A percentile compares a stretch with the other conserved stretches of the same genome.
phyloP scores from a whole-genome alignment of 2,113 vertebrate species.

The Amphilophus citrinellus region DNA sequence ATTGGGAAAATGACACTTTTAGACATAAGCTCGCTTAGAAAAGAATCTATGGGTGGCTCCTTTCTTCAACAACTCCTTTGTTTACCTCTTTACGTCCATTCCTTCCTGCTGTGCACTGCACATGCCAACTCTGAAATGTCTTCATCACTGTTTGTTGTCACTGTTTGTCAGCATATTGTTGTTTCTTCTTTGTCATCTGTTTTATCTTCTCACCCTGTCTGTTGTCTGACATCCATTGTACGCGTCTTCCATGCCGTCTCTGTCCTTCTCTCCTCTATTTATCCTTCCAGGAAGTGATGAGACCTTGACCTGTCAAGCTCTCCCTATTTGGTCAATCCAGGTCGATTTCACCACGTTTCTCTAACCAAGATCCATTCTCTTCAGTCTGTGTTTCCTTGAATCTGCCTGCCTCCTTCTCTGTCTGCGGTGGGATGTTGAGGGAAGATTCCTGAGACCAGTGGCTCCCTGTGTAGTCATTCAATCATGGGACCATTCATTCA shows the following conservation, averaged over 20 bases:
- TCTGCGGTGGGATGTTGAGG: constrained; percentile 66
- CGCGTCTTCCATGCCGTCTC: constrained; percentile 13
- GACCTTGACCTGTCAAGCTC: constrained; percentile 60
- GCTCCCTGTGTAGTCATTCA: constrained; percentile 36
- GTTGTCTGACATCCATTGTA: background rate
- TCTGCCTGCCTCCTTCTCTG: constrained; percentile 31
- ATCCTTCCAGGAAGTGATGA: constrained; percentile 62
- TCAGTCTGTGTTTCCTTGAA: constrained; percentile 31
- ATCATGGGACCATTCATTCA: constrained; percentile 8
- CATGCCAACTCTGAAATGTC: constrained; percentile 7
- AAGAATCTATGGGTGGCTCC: constrained; percentile 28
- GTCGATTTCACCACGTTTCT: constrained; percentile 53
- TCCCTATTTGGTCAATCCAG: constrained; percentile 65
- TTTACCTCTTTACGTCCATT: background rate
- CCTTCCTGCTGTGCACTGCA: background rate
- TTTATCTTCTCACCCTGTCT: background rate
- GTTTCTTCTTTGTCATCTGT: constrained; percentile 13
- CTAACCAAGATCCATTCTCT: constrained; percentile 61
- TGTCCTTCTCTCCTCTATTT: constrained; percentile 49
- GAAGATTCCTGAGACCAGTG: constrained; percentile 61
- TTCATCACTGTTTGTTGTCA: constrained; percentile 14
- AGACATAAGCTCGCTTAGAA: background rate
- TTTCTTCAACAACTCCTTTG: constrained; percentile 25
- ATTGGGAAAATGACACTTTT: background rate
- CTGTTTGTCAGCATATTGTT: background rate